Conservation (phyloP, 92 coral and sea anemone genomes). For the Porites divaricata region DNA sequence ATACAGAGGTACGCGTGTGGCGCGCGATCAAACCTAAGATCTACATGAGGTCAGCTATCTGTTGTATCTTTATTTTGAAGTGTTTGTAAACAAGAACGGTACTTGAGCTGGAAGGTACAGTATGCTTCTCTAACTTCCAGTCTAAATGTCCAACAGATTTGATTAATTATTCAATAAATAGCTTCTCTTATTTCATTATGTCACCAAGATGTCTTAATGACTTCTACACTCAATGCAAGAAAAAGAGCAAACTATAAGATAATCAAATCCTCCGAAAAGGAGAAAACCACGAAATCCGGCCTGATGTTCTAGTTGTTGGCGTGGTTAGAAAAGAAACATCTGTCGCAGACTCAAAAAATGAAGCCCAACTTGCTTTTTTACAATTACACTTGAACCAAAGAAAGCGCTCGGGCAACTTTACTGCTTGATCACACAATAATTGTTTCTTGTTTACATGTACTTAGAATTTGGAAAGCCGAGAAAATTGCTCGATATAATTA, state of each 20-base stretch:
- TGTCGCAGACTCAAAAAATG: neutral
- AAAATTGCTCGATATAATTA: slow-evolving; percentile 81
- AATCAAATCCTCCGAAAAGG: slow-evolving; percentile 15
- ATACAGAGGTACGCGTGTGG: neutral
- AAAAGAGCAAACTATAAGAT: neutral
- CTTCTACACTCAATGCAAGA: slow-evolving; percentile 60
- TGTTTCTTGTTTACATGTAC: slow-evolving; percentile 64
- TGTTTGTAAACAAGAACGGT: slow-evolving; percentile 39
- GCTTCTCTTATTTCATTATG: slow-evolving; percentile 87
- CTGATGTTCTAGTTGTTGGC: neutral
- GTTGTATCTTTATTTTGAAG: slow-evolving; percentile 28
- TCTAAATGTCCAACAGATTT: slow-evolving; percentile 70
- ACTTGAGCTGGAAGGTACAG: neutral
- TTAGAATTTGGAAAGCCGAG: slow-evolving; percentile 64
- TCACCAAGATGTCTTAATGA: slow-evolving; percentile 86
- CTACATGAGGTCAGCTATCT: slow-evolving; percentile 38
- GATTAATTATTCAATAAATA: slow-evolving; percentile 89
- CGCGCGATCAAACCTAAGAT: neutral
- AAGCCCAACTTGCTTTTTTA: neutral
- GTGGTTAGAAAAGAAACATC: neutral
- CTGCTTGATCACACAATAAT: slow-evolving; percentile 38
- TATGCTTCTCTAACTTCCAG: slow-evolving; percentile 13
- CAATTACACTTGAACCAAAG: neutral
- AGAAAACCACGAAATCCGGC: neutral
- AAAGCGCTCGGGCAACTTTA: slow-evolving; percentile 13